phyloP scores from a whole-genome alignment of 2,888 invertebrate species.

The Drosophila hamatofila region DNA sequence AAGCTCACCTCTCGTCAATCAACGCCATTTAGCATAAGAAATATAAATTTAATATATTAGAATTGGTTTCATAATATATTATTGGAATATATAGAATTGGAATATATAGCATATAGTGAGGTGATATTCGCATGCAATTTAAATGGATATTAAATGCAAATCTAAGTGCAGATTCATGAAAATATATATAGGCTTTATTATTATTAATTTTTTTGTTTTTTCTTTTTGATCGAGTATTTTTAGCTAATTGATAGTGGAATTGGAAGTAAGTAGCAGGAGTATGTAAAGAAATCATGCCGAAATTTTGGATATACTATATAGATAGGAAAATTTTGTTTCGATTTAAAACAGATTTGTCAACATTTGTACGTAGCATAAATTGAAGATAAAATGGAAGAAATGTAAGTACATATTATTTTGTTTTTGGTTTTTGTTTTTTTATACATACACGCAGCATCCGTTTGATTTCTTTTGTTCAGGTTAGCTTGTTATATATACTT shows the following conservation, averaged over 20 bases:
- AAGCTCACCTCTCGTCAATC: conserved; percentile 21
- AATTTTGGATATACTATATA: conserved; percentile 38
- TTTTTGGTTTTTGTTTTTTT: background rate
- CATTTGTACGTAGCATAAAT: conserved; percentile 25
- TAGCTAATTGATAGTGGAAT: conserved; percentile 47
- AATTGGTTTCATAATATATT: background rate
- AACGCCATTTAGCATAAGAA: conserved; percentile 12
- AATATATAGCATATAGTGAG: conserved; percentile 1
- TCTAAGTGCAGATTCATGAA: conserved; percentile 42
- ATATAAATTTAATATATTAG: conserved; percentile 27
- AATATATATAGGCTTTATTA: conserved; percentile 8
- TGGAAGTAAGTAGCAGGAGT: conserved; percentile 46
- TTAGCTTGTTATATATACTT: conserved; percentile 49
- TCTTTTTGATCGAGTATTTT: conserved; percentile 6
- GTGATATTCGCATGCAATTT: conserved; percentile 37
- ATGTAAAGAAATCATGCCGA: conserved; percentile 61
- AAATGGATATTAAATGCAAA: conserved; percentile 28
- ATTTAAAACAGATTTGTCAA: conserved; percentile 54
- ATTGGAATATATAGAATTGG: too few species aligned
- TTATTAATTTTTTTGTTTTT: conserved; percentile 5
- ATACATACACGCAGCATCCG: conserved; percentile 69
- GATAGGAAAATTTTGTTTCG: conserved; percentile 28
- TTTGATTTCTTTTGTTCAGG: conserved; percentile 20
- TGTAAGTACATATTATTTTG: conserved; percentile 18
- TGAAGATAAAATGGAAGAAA: conserved; percentile 26